A percentile compares a stretch with the other conserved stretches of the same genome.
phyloP scores from a whole-genome alignment of 2,888 invertebrate genomes.

The Drosophila peninsularis region DNA sequence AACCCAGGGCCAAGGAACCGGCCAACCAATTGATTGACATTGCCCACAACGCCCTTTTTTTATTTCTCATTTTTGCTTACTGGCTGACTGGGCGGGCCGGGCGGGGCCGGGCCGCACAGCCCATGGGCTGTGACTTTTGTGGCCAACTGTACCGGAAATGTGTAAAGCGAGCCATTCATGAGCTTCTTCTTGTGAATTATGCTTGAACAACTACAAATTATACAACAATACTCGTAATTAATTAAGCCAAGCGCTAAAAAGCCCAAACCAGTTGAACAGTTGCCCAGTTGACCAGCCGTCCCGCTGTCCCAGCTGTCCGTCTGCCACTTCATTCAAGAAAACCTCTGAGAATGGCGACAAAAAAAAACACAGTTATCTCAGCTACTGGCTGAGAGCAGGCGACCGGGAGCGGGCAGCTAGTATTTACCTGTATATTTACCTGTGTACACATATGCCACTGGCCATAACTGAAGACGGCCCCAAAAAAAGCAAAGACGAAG shows the following conservation, averaged over 20 bases:
- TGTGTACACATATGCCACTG: constrained; percentile 34
- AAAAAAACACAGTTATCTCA: constrained; percentile 49
- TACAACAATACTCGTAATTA: constrained; percentile 76
- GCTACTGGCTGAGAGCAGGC: constrained; percentile 4
- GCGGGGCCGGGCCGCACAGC: constrained; percentile 32
- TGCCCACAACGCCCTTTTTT: constrained; percentile 77
- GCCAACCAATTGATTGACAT: constrained; percentile 79
- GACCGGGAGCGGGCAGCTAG: constrained; percentile 2
- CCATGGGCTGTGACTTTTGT: constrained; percentile 50
- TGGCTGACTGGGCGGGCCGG: constrained; percentile 42
- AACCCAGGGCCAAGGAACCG: constrained; percentile 58
- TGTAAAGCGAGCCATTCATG: constrained; percentile 61
- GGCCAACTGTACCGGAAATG: constrained; percentile 59
- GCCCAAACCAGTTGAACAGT: constrained; percentile 47
- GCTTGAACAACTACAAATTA: constrained; percentile 69
- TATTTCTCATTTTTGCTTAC: constrained; percentile 14
- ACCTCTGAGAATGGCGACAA: constrained; percentile 60
- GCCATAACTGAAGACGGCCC: constrained; percentile 54
- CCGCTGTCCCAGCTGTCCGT: constrained; percentile 12
- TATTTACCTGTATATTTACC: constrained; percentile 41
- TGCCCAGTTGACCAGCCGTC: constrained; percentile 32
- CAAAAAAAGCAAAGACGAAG: constrained; percentile 32
- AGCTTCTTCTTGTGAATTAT: constrained; percentile 61
- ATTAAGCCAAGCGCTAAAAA: constrained; percentile 64
- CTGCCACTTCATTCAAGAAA: constrained; percentile 74